These are phyloP conservation scores for Pseudocheirus occidentalis DNA, from an alignment of 2,797 vertebrate genomes.

Conservation along the genomic window DNA sequence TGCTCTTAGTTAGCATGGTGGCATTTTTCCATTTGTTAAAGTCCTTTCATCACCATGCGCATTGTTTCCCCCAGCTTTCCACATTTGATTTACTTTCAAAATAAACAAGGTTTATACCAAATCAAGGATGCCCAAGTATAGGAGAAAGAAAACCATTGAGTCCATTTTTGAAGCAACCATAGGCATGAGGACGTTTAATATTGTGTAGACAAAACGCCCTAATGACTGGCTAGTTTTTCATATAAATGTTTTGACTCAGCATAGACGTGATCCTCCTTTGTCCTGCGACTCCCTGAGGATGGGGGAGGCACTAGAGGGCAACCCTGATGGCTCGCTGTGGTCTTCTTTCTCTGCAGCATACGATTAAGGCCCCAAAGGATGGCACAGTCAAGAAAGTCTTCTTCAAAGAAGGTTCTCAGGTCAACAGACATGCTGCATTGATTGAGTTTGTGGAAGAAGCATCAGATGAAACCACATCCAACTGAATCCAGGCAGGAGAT, in stretches of 20 bases:
- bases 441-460: conserved; percentile 91
- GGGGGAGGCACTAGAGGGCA: not conserved
- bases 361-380: conserved; percentile 92
- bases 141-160: no score
- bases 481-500: conserved; percentile 68
- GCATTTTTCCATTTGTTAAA: conserved; percentile 26
- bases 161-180: no score
- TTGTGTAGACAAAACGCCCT: not conserved
- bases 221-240: not conserved
- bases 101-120: not conserved
- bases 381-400: conserved; percentile 93
- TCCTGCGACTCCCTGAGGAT: not conserved
- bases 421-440: conserved; percentile 89
- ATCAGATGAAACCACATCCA: conserved; percentile 78
- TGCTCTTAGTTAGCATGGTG: not conserved
- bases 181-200: no score
- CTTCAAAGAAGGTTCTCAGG: conserved; percentile 94
- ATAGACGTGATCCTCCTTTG: rapidly evolving
- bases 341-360: conserved; percentile 88
- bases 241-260: not conserved
- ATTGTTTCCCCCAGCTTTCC: not conserved
- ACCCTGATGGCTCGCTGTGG: not conserved
- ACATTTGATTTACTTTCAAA: not conserved
- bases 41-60: not conserved
- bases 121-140: not conserved